Evolutionary conservation across 2,888 invertebrate species (phyloP), one percentile per base, ranked within the genome.

Genomic region (Merodon equestris): DNA sequence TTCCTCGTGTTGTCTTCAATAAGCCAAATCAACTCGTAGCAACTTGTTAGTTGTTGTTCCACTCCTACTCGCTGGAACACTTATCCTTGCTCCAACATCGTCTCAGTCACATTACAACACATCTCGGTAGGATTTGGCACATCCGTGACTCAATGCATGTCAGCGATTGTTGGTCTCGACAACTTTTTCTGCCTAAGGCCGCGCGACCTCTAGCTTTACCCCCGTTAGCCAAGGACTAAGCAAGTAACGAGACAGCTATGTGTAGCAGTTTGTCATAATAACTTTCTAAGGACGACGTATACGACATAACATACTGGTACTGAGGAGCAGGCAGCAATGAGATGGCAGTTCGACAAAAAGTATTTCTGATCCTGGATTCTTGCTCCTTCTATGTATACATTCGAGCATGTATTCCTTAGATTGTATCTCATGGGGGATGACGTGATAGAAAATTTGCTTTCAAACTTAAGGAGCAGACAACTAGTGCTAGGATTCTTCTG

Each of bases 21-120:
- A 77, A 77, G 77, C 67, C 73, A 77, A 77, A 77, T 77, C 77
- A 77, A 77, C 58, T 77, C 36, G 73, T 72, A 56, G 56, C 40
- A 72, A 76, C 42, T 71, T 71, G 60, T 56, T 60, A 57, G 56
- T 67, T 71, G 38, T 64, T 56, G 36, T 38, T 18, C 3, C 10
- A 7, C 27, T 27, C 27, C 3, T 27, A 27, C 27, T 27, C 27
- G 27, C 27, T 27, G 7, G 27, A 27, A 27, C 7, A 27, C 47
- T 44, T 36, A 54, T 38, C 45, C 19, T 12, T 44, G 1, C 10
- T 10, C 9, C 13, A 13, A 9, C 14, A 1, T 9, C 18, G 9
- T 7, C 19, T 17, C 44, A 27, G 27, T 27, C 27, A 27, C 27
- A 27, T 27, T 27, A 18, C 56, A 17, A 27, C 27, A 27, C 27